Percentiles rank a stretch among this genome's conserved stretches.
Evolutionary conservation across 1,140 invertebrate species (phyloP).

Genomic region (Sitodiplosis mosellana): DNA sequence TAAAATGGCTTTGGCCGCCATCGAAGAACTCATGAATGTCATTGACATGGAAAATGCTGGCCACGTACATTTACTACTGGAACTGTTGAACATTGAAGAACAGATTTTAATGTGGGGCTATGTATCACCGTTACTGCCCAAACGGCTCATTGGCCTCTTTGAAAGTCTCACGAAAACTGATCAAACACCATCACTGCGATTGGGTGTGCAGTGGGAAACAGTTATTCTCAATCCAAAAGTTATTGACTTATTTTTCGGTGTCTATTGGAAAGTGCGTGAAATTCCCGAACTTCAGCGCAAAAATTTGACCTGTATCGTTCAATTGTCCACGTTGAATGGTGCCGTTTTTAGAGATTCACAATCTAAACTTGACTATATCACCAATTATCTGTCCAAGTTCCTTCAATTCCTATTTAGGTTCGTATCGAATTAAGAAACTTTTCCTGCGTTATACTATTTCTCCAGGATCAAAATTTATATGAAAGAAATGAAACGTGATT

Average conservation of each 20-base stretch:
- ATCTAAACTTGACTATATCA: constrained; percentile 34
- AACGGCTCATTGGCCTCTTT: constrained; percentile 38
- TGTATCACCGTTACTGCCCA: constrained; percentile 28
- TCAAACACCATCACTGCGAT: constrained; percentile 33
- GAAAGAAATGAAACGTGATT: too few relatives aligned
- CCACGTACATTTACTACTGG: constrained; percentile 12
- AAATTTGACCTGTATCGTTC: constrained; percentile 49
- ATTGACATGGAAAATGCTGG: constrained; percentile 14
- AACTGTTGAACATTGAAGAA: constrained; percentile 18
- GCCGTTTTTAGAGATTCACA: constrained; percentile 26
- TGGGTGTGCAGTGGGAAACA: constrained; percentile 39
- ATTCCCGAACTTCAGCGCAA: constrained; percentile 46
- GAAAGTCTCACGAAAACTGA: constrained; percentile 38
- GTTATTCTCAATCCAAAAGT: constrained; percentile 42
- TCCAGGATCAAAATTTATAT: too few relatives aligned
- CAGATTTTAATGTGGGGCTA: constrained; percentile 19
- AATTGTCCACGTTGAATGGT: constrained; percentile 51
- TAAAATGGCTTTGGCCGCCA: constrained; percentile 18
- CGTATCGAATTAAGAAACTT: not conserved
- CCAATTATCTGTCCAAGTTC: constrained; percentile 38
- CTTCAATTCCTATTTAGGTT: constrained; percentile 34
- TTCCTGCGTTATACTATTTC: too few relatives aligned
- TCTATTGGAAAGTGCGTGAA: constrained; percentile 53
- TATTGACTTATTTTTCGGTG: constrained; percentile 49
- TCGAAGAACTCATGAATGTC: constrained; percentile 19